phyloP scores from a whole-genome alignment of 1,140 invertebrate species.

The Drosophila nannoptera region DNA sequence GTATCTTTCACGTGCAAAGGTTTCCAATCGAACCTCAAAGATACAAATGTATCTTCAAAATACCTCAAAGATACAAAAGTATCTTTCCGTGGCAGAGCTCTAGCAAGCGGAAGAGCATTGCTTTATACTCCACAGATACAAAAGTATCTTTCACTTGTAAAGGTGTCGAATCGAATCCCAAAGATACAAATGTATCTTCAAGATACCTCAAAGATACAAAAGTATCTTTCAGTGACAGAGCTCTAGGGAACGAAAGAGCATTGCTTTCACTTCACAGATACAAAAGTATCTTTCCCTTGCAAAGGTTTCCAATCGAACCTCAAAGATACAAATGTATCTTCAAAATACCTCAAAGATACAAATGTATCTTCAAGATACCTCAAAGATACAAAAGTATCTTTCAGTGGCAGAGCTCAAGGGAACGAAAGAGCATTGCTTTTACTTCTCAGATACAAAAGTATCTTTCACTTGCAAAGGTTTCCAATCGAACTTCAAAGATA shows the following conservation, averaged over 20 bases:
- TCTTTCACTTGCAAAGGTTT: not conserved
- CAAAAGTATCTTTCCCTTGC: not conserved
- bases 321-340: not conserved
- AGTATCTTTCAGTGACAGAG: too few species aligned
- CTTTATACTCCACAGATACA: not conserved
- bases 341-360: too few species aligned
- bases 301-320: too few species aligned
- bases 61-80: not conserved
- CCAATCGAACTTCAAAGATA: not conserved
- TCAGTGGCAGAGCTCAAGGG: too few species aligned
- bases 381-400: not conserved
- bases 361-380: too few species aligned
- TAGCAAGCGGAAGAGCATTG: too few species aligned
- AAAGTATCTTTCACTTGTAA: not conserved
- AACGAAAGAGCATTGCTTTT: not conserved
- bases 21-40: not conserved
- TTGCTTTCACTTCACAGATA: not conserved
- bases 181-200: not conserved
- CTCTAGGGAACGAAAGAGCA: not conserved
- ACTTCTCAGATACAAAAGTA: not conserved
- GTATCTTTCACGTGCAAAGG: too few species aligned
- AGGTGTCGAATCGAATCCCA: not conserved
- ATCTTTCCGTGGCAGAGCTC: not conserved
- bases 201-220: not conserved
- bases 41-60: too few species aligned